Evolutionary conservation across 1,140 invertebrate species (phyloP).

Genomic region (Globodera ellingtonae): DNA sequence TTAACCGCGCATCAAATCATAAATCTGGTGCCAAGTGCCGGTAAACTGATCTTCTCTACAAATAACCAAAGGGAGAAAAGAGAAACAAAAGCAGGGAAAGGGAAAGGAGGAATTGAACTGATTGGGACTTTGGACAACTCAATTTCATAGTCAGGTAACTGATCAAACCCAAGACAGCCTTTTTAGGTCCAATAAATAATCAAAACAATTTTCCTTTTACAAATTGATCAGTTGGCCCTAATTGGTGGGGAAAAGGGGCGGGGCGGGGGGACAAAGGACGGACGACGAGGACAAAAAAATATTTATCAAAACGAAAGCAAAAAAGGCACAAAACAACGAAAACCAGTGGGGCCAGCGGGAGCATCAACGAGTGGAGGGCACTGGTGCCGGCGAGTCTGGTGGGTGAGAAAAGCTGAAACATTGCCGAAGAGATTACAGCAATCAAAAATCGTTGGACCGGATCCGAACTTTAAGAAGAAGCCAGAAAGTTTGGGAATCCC

Average conservation of each 20-base stretch:
- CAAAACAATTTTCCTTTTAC: no score
- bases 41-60: no score
- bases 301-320: constrained; percentile 6
- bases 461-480: background rate
- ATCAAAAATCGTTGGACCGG: no score
- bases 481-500: no score
- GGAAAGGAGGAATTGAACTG: background rate
- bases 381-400: constrained; percentile 46
- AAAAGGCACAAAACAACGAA: background rate
- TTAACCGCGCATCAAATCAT: no score
- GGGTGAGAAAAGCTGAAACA: constrained; percentile 48
- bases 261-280: background rate
- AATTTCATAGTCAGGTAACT: no score
- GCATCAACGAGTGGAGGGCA: constrained; percentile 48
- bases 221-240: no score
- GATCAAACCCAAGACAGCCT: no score
- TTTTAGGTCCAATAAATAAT: no score
- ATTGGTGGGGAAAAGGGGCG: no score
- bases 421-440: background rate
- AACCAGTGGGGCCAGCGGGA: constrained; percentile 52
- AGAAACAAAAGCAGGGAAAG: background rate
- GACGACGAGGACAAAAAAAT: constrained; percentile 15
- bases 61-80: background rate
- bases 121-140: background rate
- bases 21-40: no score